Evolutionary conservation across 2,113 vertebrate species (phyloP), one percentile per base, ranked within the genome.

Genomic region (Tylochromis polylepis): DNA sequence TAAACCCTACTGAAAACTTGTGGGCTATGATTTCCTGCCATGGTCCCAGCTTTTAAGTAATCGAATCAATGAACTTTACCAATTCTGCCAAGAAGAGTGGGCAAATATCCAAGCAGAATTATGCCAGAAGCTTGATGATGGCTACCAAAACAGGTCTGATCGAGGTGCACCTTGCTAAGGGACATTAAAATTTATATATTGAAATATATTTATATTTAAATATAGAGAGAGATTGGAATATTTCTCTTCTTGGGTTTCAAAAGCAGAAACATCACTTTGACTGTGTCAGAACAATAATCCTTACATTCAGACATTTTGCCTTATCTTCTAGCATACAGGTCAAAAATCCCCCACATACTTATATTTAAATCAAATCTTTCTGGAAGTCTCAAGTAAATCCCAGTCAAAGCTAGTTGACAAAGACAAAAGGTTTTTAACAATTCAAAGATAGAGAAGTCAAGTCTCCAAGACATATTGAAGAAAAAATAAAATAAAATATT

Each of bases 1-100:
- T 41, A 15, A 24, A 43, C 36, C n/a, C 65, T 43, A 43, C n/a
- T 70, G 11, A 51, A 70, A 24, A 70, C 5, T 24, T 70, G 65
- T 65, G 36, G 34, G 34, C 60, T 38, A 0, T 38, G 0, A 65
- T 38, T 65, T 65, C 18, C 60, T 65, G 4, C 18, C 0, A 1
- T 65, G 34, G 34, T 14, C 20, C 60, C 60, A n/a, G 34, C 60
- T 65, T 65, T 38, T 38, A 65, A 65, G 20, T 1, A n/a, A 38
- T 65, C 34, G 36, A 65, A 38, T 65, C 34, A 65, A 65, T 65
- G 18, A 38, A 65, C 60, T 65, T 1, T n/a, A 65, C 31, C 18
- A 65, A 65, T 38, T 65, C 12, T 65, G 34, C 6, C 34, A 2
- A 34, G 7, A 38, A 38, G 11, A 65, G 34, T 65, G 60, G 34